A percentile compares a stretch with the other conserved stretches of the same genome.
phyloP scores from a whole-genome alignment of 2,797 vertebrate genomes.

The Tarsius wallacei region DNA sequence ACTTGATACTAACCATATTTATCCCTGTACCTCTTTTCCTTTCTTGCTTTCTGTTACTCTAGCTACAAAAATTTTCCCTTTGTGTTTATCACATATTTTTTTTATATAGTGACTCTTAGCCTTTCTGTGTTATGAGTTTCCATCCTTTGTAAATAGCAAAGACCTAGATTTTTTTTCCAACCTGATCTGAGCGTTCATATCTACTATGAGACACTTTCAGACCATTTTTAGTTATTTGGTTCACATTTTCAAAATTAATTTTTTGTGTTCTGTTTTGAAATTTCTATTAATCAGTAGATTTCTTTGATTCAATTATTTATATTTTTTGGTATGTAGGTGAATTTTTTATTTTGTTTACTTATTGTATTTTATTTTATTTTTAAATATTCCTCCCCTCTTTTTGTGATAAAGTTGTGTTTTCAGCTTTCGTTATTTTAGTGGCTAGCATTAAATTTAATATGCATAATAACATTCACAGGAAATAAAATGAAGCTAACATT shows the following conservation, averaged over 20 bases:
- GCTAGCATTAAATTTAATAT: too few species aligned
- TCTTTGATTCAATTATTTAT: background rate
- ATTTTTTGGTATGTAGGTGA: background rate
- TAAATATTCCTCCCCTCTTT: background rate
- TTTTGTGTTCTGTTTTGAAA: background rate
- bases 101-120: background rate
- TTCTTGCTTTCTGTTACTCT: background rate
- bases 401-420: background rate
- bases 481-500: background rate
- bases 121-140: background rate
- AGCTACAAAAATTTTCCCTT: background rate
- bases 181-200: fast-evolving
- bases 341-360: background rate
- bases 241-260: background rate
- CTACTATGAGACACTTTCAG: background rate
- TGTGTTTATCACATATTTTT: too few species aligned
- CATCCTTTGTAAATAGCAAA: background rate
- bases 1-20: background rate
- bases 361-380: background rate
- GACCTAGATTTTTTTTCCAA: background rate
- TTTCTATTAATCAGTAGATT: too few species aligned
- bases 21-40: background rate
- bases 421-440: fast-evolving
- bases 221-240: background rate
- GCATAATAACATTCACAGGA: too few species aligned